phyloP scores from a whole-genome alignment of 2,113 vertebrate genomes.

The Rhizomys pruinosus region DNA sequence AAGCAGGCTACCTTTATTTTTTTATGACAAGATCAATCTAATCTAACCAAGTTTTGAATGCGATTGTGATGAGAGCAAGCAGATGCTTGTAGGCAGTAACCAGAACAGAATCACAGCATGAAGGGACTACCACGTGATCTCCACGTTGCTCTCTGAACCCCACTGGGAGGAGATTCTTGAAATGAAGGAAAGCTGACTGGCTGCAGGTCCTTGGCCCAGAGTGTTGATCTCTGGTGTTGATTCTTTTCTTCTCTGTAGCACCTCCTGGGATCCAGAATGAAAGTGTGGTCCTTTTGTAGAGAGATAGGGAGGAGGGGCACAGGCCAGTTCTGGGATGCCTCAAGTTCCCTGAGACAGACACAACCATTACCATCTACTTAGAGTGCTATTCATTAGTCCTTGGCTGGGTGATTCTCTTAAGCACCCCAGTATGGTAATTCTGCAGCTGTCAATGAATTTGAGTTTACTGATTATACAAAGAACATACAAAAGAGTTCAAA shows the following conservation, averaged over 20 bases:
- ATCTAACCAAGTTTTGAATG: conserved; percentile 79
- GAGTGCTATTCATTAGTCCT: neutral
- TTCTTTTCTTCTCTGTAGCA: neutral
- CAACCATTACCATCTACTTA: neutral
- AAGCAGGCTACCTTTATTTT: neutral
- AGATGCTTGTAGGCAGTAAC: conserved; percentile 54
- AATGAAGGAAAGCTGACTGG: neutral
- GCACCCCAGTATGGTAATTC: neutral
- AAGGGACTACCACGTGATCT: conserved; percentile 64
- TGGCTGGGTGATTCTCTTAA: neutral
- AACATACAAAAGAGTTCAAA: neutral
- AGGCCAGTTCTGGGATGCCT: neutral
- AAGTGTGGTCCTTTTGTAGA: neutral
- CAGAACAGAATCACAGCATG: conserved; percentile 53
- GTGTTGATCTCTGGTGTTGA: neutral
- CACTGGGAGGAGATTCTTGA: neutral
- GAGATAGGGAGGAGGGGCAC: neutral
- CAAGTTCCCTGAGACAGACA: too few relatives aligned
- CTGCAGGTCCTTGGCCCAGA: neutral
- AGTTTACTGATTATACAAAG: neutral
- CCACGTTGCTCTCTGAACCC: neutral
- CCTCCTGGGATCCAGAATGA: neutral
- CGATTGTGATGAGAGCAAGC: conserved; percentile 53
- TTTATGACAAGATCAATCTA: conserved; percentile 77
- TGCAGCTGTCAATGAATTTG: neutral